These are phyloP conservation scores for Melanotaenia trifasciata DNA, from an alignment of 2,797 vertebrate species.

Conservation along the genomic window DNA sequence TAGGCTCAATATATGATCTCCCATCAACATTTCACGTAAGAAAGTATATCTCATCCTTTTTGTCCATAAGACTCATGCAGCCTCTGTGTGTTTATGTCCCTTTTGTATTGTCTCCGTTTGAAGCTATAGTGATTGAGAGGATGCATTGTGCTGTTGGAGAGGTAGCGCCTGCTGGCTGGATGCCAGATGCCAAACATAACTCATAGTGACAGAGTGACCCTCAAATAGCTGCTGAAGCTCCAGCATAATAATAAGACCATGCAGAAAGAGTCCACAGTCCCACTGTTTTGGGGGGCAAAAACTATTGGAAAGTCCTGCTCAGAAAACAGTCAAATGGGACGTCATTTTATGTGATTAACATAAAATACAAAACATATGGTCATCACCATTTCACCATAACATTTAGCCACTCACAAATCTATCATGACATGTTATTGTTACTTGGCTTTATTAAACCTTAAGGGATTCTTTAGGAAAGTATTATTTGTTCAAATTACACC, in stretches of 20 bases:
- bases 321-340: slow-evolving; percentile 8
- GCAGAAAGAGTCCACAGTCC: slow-evolving; percentile 40
- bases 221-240: slow-evolving; percentile 65
- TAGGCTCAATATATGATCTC: background rate
- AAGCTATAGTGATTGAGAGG: slow-evolving; percentile 61
- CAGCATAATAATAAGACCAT: slow-evolving; percentile 67
- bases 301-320: slow-evolving; percentile 38
- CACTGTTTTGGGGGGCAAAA: slow-evolving; percentile 26
- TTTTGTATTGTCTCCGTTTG: slow-evolving; percentile 37
- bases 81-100: slow-evolving; percentile 9
- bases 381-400: background rate
- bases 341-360: background rate
- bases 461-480: background rate
- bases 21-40: background rate
- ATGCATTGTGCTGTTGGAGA: slow-evolving; percentile 66
- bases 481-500: background rate
- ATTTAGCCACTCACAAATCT: background rate
- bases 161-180: slow-evolving; percentile 62
- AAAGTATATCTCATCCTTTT: background rate
- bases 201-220: slow-evolving; percentile 77
- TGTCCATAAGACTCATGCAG: slow-evolving; percentile 12
- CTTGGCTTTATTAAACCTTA: background rate
- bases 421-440: slow-evolving; percentile 10
- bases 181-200: slow-evolving; percentile 75
- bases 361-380: too few relatives aligned